Base-by-base conservation (phyloP, 2,888 invertebrate species). In the Chirona hameri region DNA sequence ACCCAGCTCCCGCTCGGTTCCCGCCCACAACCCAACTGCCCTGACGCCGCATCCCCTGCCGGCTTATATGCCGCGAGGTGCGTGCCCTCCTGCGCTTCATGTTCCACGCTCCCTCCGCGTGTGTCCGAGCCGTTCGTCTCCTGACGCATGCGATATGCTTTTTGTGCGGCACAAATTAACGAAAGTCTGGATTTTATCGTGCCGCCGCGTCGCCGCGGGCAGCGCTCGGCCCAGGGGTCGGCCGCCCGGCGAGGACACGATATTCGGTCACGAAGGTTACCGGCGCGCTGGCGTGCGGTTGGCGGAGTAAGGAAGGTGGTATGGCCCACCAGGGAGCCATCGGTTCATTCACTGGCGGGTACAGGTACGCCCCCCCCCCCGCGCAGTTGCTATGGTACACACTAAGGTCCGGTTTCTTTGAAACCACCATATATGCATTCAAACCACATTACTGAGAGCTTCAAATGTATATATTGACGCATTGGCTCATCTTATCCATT, bases 131-230 rank as follows among this genome's bases (percentile, higher is more conserved):
- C n/a, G 65, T 65, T 65, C 65, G 65, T 65, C 65, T 65, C 65
- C 27, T 21, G 10, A 10, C 65, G 27, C 65, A 65, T 65, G 65
- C 65, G 65, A 65, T 65, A 57, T 24, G 14, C 65, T 65, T 65
- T 65, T 65, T 65, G 65, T 65, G 65, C 27, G 21, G 65, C 65
- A 65, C 65, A 65, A 65, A 65, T 65, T 65, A 65, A 65, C 65
- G 21, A 65, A 65, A 65, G 27, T 65, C 65, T n/a, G 65, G 27
- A 65, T 65, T 65, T 65, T 27, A 65, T 65, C 65, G 65, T 27
- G n/a, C 27, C n/a, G 5, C 9, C 21, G 7, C 9, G 65, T 9
- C 65, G 65, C 65, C 57, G 57, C 57, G 14, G 57, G 3, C 14
- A 3, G 14, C 12, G 18, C 12, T 57, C 57, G 57, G 3, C 57